Percentiles rank a stretch among this genome's conserved stretches.
Conservation (phyloP, 2,113 vertebrate genomes). For the Sinosuthora webbiana region DNA sequence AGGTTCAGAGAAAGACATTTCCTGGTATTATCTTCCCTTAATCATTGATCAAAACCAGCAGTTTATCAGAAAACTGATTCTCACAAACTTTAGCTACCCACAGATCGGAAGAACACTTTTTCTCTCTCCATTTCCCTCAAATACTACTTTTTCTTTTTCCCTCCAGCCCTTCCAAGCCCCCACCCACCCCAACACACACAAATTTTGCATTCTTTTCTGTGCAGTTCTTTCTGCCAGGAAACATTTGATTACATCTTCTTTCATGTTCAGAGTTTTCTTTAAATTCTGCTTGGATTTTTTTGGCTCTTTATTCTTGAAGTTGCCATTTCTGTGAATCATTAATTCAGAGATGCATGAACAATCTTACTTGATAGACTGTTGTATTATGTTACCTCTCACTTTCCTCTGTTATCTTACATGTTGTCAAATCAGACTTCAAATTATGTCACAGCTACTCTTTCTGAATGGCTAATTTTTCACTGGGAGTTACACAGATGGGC, state of each 20-base stretch:
- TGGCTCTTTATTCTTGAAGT: background rate
- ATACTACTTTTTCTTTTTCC: background rate
- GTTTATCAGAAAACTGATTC: background rate
- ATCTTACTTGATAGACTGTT: background rate
- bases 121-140: background rate
- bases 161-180: fast-evolving
- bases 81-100: background rate
- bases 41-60: background rate
- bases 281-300: background rate
- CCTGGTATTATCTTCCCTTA: background rate
- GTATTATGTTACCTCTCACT: constrained; percentile 19
- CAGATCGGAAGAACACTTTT: background rate
- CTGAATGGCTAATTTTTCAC: constrained; percentile 38
- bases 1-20: background rate
- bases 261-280: background rate
- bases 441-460: constrained; percentile 41
- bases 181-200: fast-evolving
- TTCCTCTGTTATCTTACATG: constrained; percentile 10
- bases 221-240: background rate
- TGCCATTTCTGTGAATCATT: background rate
- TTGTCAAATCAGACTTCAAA: constrained; percentile 48
- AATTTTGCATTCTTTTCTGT: background rate
- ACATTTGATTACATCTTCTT: background rate
- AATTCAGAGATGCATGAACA: constrained; percentile 3
- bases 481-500: constrained; percentile 54